phyloP scores from a whole-genome alignment of 2,888 invertebrate genomes.

The Patella depressa region DNA sequence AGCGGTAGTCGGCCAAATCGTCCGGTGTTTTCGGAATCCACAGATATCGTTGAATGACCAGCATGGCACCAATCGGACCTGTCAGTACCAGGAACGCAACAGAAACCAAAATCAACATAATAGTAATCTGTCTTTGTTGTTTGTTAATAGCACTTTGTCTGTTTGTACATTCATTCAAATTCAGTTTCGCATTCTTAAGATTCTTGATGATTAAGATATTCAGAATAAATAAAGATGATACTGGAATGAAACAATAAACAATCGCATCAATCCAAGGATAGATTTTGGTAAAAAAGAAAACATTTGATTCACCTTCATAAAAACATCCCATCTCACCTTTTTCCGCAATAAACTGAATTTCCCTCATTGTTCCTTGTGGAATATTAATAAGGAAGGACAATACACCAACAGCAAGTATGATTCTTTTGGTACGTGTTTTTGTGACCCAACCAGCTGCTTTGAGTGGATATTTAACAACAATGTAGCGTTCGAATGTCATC shows the following conservation, averaged over 20 bases:
- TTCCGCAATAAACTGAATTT: background rate
- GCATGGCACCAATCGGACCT: conserved; percentile 27
- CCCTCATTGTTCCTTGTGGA: too few species aligned
- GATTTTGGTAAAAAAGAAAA: conserved; percentile 25
- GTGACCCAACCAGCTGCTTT: too few species aligned
- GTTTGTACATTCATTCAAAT: too few species aligned
- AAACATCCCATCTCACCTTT: conserved; percentile 2
- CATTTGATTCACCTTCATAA: conserved; percentile 18
- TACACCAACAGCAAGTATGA: too few species aligned
- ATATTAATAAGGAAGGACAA: too few species aligned
- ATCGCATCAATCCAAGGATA: conserved; percentile 35
- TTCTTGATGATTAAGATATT: conserved; percentile 31
- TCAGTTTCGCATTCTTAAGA: background rate
- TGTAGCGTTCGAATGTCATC: too few species aligned
- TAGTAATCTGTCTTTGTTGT: conserved; percentile 19
- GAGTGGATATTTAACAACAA: too few species aligned
- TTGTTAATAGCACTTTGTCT: too few species aligned
- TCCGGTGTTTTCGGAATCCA: conserved; percentile 22
- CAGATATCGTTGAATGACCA: conserved; percentile 29
- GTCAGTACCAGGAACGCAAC: conserved; percentile 32
- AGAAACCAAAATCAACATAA: conserved; percentile 33
- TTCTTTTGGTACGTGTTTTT: too few species aligned
- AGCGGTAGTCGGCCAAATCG: conserved; percentile 21
- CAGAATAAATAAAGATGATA: conserved; percentile 26
- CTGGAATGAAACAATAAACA: conserved; percentile 34